These are phyloP conservation scores for Dolichopus griseipennis DNA, from an alignment of 2,888 invertebrate genomes.

Conservation along the genomic window DNA sequence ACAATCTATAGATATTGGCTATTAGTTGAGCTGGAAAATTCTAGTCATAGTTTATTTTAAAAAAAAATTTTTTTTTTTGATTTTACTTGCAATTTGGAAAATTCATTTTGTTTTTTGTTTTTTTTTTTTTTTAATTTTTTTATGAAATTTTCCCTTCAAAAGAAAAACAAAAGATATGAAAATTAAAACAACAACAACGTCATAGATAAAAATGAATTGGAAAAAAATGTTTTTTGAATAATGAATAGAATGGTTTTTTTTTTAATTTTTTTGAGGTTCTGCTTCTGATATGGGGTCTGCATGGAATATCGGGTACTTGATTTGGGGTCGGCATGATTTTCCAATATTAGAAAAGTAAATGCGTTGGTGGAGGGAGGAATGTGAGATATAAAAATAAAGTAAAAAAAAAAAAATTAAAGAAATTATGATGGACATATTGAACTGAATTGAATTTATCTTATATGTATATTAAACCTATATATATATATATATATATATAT, in stretches of 20 bases:
- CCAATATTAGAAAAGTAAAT: no score
- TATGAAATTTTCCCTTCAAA: neutral
- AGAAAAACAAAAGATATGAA: neutral
- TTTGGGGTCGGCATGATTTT: no score
- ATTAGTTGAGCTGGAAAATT: slow-evolving; percentile 6
- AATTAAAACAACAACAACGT: no score
- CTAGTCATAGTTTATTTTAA: slow-evolving; percentile 3
- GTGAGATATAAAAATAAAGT: no score
- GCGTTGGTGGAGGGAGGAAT: no score
- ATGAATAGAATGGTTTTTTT: neutral
- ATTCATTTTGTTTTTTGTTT: neutral
- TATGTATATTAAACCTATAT: no score
- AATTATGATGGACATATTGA: neutral
- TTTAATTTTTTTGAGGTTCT: no score
- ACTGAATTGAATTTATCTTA: neutral
- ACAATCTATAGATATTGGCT: neutral
- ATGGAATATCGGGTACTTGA: no score
- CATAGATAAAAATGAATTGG: no score
- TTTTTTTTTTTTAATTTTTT: neutral
- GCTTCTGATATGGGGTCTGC: neutral
- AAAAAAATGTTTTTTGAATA: neutral
- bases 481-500: no score
- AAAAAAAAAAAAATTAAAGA: neutral
- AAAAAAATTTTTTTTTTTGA: neutral
- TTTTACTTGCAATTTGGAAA: neutral